Conservation (phyloP, 2,797 vertebrate genomes). For the Tragelaphus eurycerus region DNA sequence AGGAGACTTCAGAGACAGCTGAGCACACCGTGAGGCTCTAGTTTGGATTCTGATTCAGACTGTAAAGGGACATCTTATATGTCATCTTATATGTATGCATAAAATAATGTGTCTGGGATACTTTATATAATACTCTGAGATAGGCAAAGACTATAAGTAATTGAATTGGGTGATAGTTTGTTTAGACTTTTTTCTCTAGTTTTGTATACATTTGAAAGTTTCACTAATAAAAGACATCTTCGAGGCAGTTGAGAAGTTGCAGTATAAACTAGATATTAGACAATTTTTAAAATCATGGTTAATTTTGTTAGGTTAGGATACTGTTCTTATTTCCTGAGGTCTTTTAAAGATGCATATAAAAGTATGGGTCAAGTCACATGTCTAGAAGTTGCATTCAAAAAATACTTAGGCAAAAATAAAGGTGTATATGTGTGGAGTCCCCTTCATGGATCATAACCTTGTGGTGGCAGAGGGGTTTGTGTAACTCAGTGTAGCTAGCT, state of each 20-base stretch:
- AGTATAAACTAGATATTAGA: not conserved
- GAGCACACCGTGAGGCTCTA: not conserved
- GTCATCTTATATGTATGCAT: not conserved
- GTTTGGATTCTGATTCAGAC: not conserved
- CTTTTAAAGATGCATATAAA: not conserved
- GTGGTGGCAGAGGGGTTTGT: not conserved
- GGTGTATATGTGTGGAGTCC: not conserved
- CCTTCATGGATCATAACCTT: not conserved
- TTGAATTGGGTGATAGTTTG: not conserved
- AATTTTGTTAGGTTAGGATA: not conserved
- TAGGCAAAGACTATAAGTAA: not conserved
- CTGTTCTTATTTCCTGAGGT: not conserved
- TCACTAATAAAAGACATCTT: not conserved
- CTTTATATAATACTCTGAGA: not conserved
- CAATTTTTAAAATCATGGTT: not conserved
- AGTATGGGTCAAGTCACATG: not conserved
- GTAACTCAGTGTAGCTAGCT: not conserved
- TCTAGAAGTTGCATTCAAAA: conserved; percentile 9
- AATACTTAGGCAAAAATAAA: not conserved
- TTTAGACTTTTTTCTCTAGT: not conserved
- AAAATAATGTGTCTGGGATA: not conserved
- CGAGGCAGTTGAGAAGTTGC: not conserved
- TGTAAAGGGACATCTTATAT: not conserved
- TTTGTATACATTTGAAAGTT: not conserved
- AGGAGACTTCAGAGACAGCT: not conserved